Evolutionary conservation across 2,113 vertebrate genomes (phyloP), one percentile per base, ranked within the genome.

Genomic region (Trichechus manatus): DNA sequence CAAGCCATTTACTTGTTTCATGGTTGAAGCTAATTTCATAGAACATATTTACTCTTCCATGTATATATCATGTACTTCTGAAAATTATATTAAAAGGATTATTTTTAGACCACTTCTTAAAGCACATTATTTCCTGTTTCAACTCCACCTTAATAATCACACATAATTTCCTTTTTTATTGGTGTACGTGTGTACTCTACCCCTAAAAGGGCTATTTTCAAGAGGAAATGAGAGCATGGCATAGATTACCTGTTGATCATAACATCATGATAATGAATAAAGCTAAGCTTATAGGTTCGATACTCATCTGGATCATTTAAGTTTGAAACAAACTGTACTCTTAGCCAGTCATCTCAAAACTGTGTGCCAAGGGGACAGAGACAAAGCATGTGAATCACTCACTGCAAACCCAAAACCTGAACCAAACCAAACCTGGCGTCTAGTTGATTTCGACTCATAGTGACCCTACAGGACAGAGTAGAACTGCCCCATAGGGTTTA

Each of bases 81-180:
- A 91, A 96, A 96, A 89, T 29, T 4, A 27, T 83, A 98, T 2
- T 59, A 96, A 98, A 93, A 96, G 94, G 88, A 89, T 95, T 98
- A 97, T 98, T 98, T 98, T 98, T 98, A 97, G 96, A 31, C 82
- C 72, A 95, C 0, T 96, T 95, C 64, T 56, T 97, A 36, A 96
- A 98, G 95, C 84, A 2, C 72, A 93, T 77, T 95, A 39, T 96
- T 98, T 98, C 98, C 98, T 98, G 97, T 17, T 96, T 96, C 53
- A 96, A 25, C 96, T 97, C 97, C 96, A 98, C 96, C 96, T 98
- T 97, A 98, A 77, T 87, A 78, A 63, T 87, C 81, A 98, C 87
- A 82, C 9, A 89, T 17, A 15, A 23, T 90, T 97, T 64, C 91
- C 81, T 89, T 94, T 81, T 85, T 85, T 70, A 87, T 11, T 72